Evolutionary conservation across 2,797 vertebrate genomes (phyloP), one percentile per base, ranked within the genome.

Genomic region (Helostoma temminkii): DNA sequence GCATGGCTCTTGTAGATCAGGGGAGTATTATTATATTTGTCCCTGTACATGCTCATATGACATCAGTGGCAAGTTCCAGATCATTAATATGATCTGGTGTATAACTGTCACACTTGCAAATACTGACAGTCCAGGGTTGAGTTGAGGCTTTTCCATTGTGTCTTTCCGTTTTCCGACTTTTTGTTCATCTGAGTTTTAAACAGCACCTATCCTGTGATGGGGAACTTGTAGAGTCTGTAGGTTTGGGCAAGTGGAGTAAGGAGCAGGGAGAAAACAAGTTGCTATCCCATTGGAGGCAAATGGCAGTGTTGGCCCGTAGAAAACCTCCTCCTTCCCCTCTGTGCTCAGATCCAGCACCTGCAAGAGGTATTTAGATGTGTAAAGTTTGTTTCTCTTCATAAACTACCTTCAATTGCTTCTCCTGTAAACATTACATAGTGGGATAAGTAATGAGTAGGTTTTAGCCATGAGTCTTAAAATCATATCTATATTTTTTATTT

Each of bases 251-350:
- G 96, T 96, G 88, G 96, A 98, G 55, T 96, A 96, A 0, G 98
- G 98, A 77, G 97, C 97, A 0, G 98, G 97, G 26, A 99, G 95
- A 79, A 99, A 98, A 89, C 96, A 97, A 0, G 97, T 94, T 5
- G 97, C 96, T 69, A 98, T 96, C 36, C 98, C 97, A 1, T 98
- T 98, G 68, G 98, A 98, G 83, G 97, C 97, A 0, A 99, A 99
- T 2, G 97, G 97, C 58, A 99, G 94, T 0, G 96, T 97, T 2
- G 98, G 98, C 26, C 97, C 98, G 1, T 98, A 98, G 90, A 99
- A 99, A 25, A 99, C 96, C 83, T 98, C 97, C 85, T 98, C 97
- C 85, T 97, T 97, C 65, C 97, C 97, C 86, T 96, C 97, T 63
- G 92, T 91, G 76, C 97, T 99, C 52, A 98, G 95, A 81, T 98